Evolutionary conservation across 2,888 invertebrate species (phyloP).

Genomic region (Drosophila yooni): DNA sequence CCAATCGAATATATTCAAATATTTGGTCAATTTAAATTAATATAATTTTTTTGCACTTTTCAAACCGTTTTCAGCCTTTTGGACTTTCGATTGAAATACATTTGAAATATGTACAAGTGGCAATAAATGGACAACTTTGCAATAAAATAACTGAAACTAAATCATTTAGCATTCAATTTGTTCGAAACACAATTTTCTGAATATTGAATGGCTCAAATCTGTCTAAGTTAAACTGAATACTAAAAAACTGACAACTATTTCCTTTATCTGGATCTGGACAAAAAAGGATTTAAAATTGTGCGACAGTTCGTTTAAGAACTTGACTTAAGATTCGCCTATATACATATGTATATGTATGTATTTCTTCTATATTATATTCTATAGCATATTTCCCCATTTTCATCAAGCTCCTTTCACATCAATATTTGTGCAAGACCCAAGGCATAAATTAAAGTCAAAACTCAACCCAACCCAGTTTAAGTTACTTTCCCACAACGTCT

Average conservation of each 20-base stretch:
- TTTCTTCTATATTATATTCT: too few species aligned
- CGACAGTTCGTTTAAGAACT: neutral
- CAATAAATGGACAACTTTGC: neutral
- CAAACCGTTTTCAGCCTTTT: neutral
- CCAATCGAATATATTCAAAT: neutral
- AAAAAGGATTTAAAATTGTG: neutral
- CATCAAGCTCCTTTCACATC: neutral
- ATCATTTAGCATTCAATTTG: neutral
- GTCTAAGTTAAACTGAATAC: neutral
- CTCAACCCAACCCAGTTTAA: neutral
- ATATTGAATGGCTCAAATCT: neutral
- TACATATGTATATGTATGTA: neutral
- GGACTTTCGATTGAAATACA: neutral
- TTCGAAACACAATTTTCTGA: neutral
- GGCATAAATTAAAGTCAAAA: neutral
- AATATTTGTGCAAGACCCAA: neutral
- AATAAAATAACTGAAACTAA: neutral
- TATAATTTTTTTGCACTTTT: neutral
- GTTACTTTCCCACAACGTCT: constrained; percentile 12
- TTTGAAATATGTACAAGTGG: neutral
- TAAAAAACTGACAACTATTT: neutral
- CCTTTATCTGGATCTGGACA: neutral
- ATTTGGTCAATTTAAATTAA: neutral
- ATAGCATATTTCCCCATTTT: neutral
- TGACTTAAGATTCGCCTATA: neutral